Base-by-base conservation (phyloP, 2,797 vertebrate species). In the Orestias chungarensis region DNA sequence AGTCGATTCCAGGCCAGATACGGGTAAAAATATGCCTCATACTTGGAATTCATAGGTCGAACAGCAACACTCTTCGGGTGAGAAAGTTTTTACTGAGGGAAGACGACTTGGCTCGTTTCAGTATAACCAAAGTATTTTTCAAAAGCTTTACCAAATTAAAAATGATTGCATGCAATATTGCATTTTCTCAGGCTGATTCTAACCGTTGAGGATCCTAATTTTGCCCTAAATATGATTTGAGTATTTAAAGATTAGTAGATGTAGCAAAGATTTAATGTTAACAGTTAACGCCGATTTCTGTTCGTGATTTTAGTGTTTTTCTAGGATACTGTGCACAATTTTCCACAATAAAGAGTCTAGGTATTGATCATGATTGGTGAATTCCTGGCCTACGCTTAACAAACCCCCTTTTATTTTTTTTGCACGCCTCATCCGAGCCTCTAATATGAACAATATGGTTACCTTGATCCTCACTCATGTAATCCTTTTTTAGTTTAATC, bases 401-500 rank as follows among this genome's bases (percentile, higher is more conserved):
- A 29, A 46, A 33, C 15, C 47, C 44, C 17, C 42, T 18, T 61
- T 25, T 10, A 17, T 38, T 70, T 0, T 64, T 8, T 68, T 59
- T 74, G 54, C 52, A 73, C 72, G 35, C 42, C 59, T 29, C 44
- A 66, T 14, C 31, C 54, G 11, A 57, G 42, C 52, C 38, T 52
- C 38, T 55, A 79, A 82, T 82, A 64, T 52, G 35, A 81, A 66
- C 70, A 81, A 33, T 79, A 79, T 74, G 78, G 68, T 74, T 62
- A 64, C 81, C 77, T 75, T 78, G 86, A 83, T 80, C 68, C 71
- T 82, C 38, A n/a, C 44, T 61, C 72, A 80, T 83, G 80, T 83
- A 84, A 88, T 90, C 85, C 84, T 67, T 83, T 82, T 76, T 78
- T 59, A 82, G 71, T 73, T 33, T 87, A 90, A 89, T 90, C 84